phyloP scores from a whole-genome alignment of 2,113 vertebrate genomes.

The Barbus barbus region DNA sequence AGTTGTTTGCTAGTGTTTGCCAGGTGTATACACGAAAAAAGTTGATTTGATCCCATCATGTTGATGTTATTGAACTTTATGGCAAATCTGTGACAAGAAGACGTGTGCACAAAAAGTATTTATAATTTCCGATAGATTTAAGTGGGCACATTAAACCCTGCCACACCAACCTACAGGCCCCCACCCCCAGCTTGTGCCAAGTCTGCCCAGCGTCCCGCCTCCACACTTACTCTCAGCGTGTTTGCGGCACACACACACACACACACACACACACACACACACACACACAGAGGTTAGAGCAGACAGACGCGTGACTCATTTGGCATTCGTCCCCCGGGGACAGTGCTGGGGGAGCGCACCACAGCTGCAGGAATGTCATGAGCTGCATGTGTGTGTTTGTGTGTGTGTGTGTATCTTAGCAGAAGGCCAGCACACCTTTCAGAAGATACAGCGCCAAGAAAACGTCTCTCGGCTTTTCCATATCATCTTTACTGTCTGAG shows the following conservation, averaged over 20 bases:
- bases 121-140: constrained; percentile 62
- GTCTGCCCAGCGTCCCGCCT: constrained; percentile 71
- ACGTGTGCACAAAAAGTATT: constrained; percentile 49
- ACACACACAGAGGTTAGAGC: constrained; percentile 77
- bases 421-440: constrained; percentile 71
- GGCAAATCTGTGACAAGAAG: constrained; percentile 16
- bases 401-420: constrained; percentile 55
- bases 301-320: constrained; percentile 85
- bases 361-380: constrained; percentile 83
- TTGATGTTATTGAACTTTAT: constrained; percentile 6
- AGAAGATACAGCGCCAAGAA: constrained; percentile 71
- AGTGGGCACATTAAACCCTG: constrained; percentile 67
- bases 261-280: constrained; percentile 45
- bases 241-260: too few relatives aligned
- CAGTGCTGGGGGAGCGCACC: constrained; percentile 72
- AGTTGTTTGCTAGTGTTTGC: background rate
- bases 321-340: constrained; percentile 81
- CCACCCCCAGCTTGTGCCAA: constrained; percentile 68
- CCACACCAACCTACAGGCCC: constrained; percentile 57
- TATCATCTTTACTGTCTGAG: constrained; percentile 64
- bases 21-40: background rate
- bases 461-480: constrained; percentile 67
- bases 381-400: constrained; percentile 69
- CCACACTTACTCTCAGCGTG: constrained; percentile 43
- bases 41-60: constrained; percentile 3